Evolutionary conservation across 2,888 invertebrate genomes (phyloP), one percentile per base, ranked within the genome.

Genomic region (Mythimna ferrago): DNA sequence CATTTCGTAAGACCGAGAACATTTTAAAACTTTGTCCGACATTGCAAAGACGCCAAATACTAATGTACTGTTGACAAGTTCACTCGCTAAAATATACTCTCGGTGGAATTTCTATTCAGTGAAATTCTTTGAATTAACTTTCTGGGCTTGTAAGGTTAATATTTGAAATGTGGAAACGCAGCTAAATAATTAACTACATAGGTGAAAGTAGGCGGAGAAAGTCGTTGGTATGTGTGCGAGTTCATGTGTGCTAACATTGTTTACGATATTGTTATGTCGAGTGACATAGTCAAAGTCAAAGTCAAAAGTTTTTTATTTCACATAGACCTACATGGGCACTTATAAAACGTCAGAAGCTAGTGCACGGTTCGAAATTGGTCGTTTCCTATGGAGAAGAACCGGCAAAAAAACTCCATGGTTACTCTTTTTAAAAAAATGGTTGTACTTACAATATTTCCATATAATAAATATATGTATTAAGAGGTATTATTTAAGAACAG

Each of bases 181-280:
- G 57, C 66, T 62, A 32, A 80, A 80, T 83, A 81, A 80, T 83
- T 69, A 84, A 80, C 62, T 64, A 56, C 38, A 60, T 11, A 26
- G 44, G 35, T 62, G 62, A 54, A 61, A 41, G 65, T 41, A 16
- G 41, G 48, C 54, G 51, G 44, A 21, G 51, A 21, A 63, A 83
- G 65, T 73, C 68, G 62, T 51, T 26, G 32, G 38, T 56, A 51
- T 68, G 41, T 63, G 62, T 51, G 26, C 26, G 54, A 70, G 51
- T 82, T 70, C 38, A 56, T 66, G 60, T 66, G 66, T 57, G 44
- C 21, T 60, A 38, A 57, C 56, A 58, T 72, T 66, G 66, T 82
- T 69, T 41, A 63, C 63, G 51, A 66, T 78, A 78, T 48, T 44
- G 57, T 66, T 51, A 26, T 21, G 14, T n/a, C 32, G 48, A 38